Conservation (phyloP, 2,113 vertebrate genomes). For the rat (Rattus norvegicus) region DNA sequence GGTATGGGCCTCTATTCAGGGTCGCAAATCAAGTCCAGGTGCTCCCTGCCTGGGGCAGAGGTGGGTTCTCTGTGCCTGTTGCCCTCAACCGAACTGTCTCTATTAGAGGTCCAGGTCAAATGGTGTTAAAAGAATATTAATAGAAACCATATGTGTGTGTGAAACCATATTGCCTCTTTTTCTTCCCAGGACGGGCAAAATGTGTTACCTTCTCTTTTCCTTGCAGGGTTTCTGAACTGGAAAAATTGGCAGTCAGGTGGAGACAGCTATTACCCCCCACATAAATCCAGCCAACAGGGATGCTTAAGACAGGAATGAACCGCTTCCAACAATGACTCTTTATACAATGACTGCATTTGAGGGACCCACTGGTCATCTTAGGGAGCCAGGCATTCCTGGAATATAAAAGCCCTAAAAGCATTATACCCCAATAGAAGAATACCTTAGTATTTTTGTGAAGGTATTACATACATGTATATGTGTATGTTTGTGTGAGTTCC, state of each 20-base stretch:
- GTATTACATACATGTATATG: too few species aligned
- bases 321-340: background rate
- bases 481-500: background rate
- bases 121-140: constrained; percentile 63
- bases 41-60: constrained; percentile 56
- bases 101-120: constrained; percentile 74
- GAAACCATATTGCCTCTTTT: background rate
- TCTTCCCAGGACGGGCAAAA: constrained; percentile 55
- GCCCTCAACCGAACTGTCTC: constrained; percentile 68
- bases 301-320: background rate
- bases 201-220: background rate
- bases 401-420: background rate
- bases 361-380: background rate
- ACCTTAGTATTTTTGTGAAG: background rate
- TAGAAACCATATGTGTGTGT: constrained; percentile 77
- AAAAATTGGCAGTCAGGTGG: background rate
- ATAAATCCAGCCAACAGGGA: background rate
- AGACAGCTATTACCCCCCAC: background rate
- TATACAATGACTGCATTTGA: background rate
- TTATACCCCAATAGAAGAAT: background rate
- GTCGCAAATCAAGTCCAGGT: constrained; percentile 76
- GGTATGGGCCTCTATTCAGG: constrained; percentile 40
- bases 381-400: background rate
- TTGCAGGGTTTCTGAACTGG: background rate
- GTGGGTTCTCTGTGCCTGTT: constrained; percentile 75